Base-by-base conservation (phyloP, 2,888 invertebrate species). In the Orthonychiurus folsomi region DNA sequence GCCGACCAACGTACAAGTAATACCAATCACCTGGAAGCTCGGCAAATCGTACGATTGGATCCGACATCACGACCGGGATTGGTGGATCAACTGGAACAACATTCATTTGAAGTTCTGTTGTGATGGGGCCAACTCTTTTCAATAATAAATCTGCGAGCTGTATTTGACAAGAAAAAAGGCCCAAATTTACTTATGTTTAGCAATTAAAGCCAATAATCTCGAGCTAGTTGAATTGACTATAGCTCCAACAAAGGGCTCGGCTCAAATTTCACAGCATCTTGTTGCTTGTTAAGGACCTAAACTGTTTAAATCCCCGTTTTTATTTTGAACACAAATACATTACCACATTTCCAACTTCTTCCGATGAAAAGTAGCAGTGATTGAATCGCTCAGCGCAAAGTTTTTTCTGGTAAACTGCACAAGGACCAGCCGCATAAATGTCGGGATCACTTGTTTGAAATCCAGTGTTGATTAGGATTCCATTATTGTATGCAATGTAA, bases 391-490 rank as follows among this genome's bases (percentile, higher is more conserved):
- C 77, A 0, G 84, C 83, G 73, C 81, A 80, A 70, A 84, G 80
- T n/a, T 79, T 79, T 12, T 82, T 77, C 0, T 84, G 82, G 74
- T 86, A 86, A 65, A 82, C 81, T 2, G 84, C 83, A 61, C 84
- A 77, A 0, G 84, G 79, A 0, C 87, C 87, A 1, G 85, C 86
- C 0, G 83, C 86, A 73, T 79, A 85, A 61, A 88, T 83, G 62
- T 76, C 75, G 0, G 81, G 81, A 73, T 87, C 86, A 74, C 84
- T 86, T 0, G 87, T 87, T 55, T 80, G 78, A 69, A 82, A 85
- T 57, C 80, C 76, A 0, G 80, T 78, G 60, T 83, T 81, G 53
- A 87, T 84, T 1, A 86, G 82, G 56, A 87, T 71, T 0, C 82
- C 81, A 0, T 84, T 85, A 67, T 85, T 83, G 50, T 62, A 66